These are phyloP conservation scores for Orthonyx spaldingii DNA, from an alignment of 2,113 vertebrate species.

Conservation along the genomic window DNA sequence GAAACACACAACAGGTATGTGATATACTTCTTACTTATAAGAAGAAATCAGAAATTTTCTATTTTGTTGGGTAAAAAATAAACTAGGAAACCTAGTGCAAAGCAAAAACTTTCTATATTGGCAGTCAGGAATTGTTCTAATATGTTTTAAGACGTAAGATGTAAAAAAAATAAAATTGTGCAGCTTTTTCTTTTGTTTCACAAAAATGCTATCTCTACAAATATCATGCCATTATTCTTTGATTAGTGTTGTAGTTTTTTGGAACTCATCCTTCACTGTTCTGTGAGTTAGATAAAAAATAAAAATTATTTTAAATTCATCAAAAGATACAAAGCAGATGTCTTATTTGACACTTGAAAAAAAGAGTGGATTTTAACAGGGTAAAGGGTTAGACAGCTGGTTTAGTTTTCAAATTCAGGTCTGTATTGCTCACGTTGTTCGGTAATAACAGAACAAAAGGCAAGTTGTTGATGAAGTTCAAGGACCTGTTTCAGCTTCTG, in stretches of 20 bases:
- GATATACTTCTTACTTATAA: background rate
- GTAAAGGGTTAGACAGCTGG: background rate
- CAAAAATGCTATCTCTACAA: background rate
- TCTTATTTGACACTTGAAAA: background rate
- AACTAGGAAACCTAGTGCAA: background rate
- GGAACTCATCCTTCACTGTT: background rate
- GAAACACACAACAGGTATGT: constrained; percentile 85
- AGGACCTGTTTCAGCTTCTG: background rate
- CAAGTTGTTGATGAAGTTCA: background rate
- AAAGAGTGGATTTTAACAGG: background rate
- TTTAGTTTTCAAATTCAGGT: background rate
- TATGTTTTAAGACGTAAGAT: background rate
- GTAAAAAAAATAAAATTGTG: background rate
- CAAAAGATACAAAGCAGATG: background rate
- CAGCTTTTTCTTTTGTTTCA: background rate
- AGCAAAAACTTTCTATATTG: background rate
- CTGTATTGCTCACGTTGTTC: background rate
- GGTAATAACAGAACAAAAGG: background rate
- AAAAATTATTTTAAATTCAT: background rate
- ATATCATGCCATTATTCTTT: background rate
- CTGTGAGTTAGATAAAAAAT: background rate
- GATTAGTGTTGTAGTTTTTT: background rate
- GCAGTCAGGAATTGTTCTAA: background rate
- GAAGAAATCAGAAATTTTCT: background rate
- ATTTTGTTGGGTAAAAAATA: background rate